Evolutionary conservation across 2,888 invertebrate genomes (phyloP), one percentile per base, ranked within the genome.

Genomic region (Drosophila niveifrons): DNA sequence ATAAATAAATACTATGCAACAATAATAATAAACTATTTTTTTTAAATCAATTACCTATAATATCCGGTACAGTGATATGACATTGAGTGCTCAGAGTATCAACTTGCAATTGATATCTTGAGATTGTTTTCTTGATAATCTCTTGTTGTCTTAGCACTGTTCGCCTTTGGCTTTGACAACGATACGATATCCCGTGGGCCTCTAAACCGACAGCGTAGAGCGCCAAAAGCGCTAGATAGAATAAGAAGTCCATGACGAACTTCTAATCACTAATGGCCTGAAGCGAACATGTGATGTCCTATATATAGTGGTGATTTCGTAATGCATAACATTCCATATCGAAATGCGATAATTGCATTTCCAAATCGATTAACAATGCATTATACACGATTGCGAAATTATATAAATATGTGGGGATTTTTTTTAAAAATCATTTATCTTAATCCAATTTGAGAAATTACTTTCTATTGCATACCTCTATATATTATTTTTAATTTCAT

Each of bases 291-390:
- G 1, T 3, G 10, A 23, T 47, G 7, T 2, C 15, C 15, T 8
- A 62, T 74, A 43, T 62, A 74, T 62, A 74, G 34, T 9, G 1
- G 7, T 2, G 7, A 13, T 29, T 28, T 34, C 39, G 11, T 62
- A 68, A 58, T 31, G 39, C 36, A 28, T 34, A 31, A 34, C 11
- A 3, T 13, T 10, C 36, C 58, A 52, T 18, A 13, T 10, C 44
- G 11, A 57, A 57, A 7, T 3, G 7, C 11, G 9, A 47, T 31
- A 52, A 44, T 46, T 50, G 9, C 8, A 18, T 43, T 50, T 11
- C 11, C 3, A 17, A 44, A 53, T 39, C 34, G 9, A 50, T 63
- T 53, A 2, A 9, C 10, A 57, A 29, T 29, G 29, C 34, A 55
- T 15, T 18, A 11, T 1, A 11, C 23, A 1, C 6, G n/a, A 9